Evolutionary conservation across 2,113 vertebrate species (phyloP), one percentile per base, ranked within the genome.

Genomic region (Eonycteris spelaea): DNA sequence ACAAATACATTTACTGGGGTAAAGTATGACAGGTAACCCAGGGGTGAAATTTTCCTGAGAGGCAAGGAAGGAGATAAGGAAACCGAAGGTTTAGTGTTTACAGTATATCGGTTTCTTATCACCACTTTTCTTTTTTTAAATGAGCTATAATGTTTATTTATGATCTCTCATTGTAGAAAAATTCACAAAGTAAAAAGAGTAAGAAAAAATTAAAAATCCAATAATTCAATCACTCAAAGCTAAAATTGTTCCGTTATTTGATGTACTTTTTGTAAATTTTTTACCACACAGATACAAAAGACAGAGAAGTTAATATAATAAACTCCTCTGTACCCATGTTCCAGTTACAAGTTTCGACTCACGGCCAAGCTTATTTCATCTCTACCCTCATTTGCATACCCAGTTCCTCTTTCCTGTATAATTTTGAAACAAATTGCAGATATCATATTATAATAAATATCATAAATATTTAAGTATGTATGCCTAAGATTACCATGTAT

Each of bases 401-500:
- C 7, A 48, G 28, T 77, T 57, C 28, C n/a, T 90, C 9, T 7
- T 48, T 55, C 2, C 12, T 19, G 0, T 40, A 16, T 38, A 57
- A 92, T 90, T 89, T 83, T 84, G n/a, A 96, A 94, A 22, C n/a
- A 83, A 75, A 55, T 59, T 24, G 15, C 45, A 79, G 71, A 26
- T 82, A 71, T 33, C 65, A n/a, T 7, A 57, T 12, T 77, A 59
- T n/a, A 83, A 80, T 78, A 94, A 90, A 84, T 87, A 74, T 65
- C 9, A 1, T 75, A 89, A 87, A 92, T 91, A 93, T 92, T 92
- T 85, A 74, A 74, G 67, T 24, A 83, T 61, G 28, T 43, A 78
- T 40, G 51, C 55, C 48, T 79, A 68, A 89, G 19, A 86, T 87
- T 61, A 6, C 10, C 26, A 33, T 26, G n/a, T 19, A 86, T 79